A percentile compares a stretch with the other conserved stretches of the same genome.
These are phyloP conservation scores for Sus cebifrons DNA, from an alignment of 2,797 vertebrate species.

Conservation along the genomic window DNA sequence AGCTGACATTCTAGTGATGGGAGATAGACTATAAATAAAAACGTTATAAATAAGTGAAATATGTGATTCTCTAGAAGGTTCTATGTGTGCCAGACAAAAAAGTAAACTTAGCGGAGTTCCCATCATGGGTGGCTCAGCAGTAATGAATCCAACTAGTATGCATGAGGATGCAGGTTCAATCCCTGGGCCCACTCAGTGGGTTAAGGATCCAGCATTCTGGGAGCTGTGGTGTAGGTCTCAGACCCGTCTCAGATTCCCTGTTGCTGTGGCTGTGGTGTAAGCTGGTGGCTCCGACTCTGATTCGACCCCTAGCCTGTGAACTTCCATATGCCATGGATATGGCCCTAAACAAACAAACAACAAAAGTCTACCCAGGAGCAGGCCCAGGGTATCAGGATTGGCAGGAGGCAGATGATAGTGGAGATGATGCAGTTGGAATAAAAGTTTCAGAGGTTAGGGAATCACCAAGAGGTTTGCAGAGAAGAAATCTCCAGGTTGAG, in stretches of 20 bases:
- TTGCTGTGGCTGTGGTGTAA: no score
- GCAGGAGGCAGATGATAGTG: background rate
- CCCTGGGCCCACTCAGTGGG: no score
- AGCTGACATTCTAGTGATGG: background rate
- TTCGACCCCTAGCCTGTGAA: no score
- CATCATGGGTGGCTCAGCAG: no score
- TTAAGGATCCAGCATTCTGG: no score
- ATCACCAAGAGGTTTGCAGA: background rate
- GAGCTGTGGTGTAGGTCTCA: no score
- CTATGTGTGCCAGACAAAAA: background rate
- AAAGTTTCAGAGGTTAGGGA: background rate
- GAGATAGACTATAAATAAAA: background rate
- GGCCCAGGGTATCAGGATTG: background rate
- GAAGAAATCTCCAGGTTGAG: background rate
- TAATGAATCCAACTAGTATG: no score
- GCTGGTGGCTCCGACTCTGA: no score
- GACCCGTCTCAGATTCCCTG: no score
- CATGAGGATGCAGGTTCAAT: no score
- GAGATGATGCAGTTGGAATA: background rate
- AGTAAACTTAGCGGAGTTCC: background rate
- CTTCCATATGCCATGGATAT: no score
- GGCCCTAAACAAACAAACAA: no score
- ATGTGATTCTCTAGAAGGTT: background rate
- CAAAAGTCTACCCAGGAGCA: background rate
- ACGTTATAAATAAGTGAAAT: background rate